Base-by-base conservation (phyloP, 2,797 vertebrate genomes). In the Cygnus olor region DNA sequence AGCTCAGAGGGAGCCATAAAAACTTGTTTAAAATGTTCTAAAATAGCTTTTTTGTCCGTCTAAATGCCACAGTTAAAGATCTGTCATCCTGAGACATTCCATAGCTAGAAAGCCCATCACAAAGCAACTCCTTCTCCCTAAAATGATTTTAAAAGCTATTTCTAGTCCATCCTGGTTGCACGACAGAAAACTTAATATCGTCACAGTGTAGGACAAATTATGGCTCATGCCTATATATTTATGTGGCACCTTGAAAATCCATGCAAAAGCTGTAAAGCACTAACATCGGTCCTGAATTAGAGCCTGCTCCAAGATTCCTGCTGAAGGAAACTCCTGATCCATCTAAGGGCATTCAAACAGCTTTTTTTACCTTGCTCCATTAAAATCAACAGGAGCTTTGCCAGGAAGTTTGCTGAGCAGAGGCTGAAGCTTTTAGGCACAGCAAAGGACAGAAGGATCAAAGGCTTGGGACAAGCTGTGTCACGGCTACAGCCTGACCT, bases 1-100 rank as follows among this genome's bases (percentile, higher is more conserved):
- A 70, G 70, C 91, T 95, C 89, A 89, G 27, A 84, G 91, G 89
- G 89, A 96, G 82, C 71, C 89, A 94, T 94, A 96, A 97, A 96
- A 96, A 77, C 69, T 70, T 88, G 65, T 86, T 93, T 84, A 86
- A 97, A 95, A 84, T 53, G 14, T 54, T 82, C 92, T 93, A 73
- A 95, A 96, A 84, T 53, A 66, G 44, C 10, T 49, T 70, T 45
- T 64, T n/a, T 85, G 5, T 80, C 28, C 45, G 89, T 92, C 53
- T 53, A 82, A 95, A 78, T 45, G 79, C 57, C 72, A 68, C 18
- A 94, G 68, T 90, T 93, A 82, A 93, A 91, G 58, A 91, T 42
- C 51, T 81, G 66, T 70, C 73, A 79, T 78, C 77, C 28, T 81
- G 63, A 65, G 9, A 36, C 18, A 13, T 57, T 92, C 88, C 32